phyloP scores from a whole-genome alignment of 1,140 invertebrate species.

The Tetragnatha versicolor region DNA sequence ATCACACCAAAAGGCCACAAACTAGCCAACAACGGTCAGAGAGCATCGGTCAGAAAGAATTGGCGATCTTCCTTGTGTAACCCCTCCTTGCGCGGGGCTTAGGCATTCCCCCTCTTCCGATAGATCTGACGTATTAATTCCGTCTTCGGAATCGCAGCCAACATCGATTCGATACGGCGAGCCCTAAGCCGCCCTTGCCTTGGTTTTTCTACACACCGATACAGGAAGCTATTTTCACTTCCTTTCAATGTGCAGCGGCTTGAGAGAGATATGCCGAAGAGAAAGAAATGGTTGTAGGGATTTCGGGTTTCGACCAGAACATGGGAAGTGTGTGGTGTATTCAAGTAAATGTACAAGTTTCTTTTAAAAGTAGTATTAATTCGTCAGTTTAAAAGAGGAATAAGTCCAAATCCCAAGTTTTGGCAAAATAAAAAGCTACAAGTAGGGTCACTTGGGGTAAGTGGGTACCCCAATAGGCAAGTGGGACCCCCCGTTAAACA shows the following conservation, averaged over 20 bases:
- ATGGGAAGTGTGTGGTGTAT: background rate
- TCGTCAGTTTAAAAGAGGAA: too few species aligned
- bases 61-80: slow-evolving; percentile 9
- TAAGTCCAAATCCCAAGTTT: too few species aligned
- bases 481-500: too few species aligned
- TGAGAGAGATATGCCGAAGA: background rate
- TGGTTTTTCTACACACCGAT: background rate
- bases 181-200: background rate
- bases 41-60: too few species aligned
- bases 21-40: too few species aligned
- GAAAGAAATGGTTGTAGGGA: background rate
- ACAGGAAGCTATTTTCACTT: background rate
- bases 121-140: slow-evolving; percentile 43
- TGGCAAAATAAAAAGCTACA: too few species aligned
- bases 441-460: too few species aligned
- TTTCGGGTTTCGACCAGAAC: background rate
- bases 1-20: too few species aligned
- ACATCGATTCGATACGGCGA: slow-evolving; percentile 14
- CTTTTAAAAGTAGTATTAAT: too few species aligned
- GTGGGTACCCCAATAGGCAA: too few species aligned
- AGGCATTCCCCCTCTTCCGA: background rate
- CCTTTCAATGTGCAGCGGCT: background rate
- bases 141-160: slow-evolving; percentile 31
- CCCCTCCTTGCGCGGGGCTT: slow-evolving; percentile 13
- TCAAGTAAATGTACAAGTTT: too few species aligned